A percentile compares a stretch with the other conserved stretches of the same genome.
Evolutionary conservation across 2,888 invertebrate genomes (phyloP).

Genomic region (Sminthurinus aureus): DNA sequence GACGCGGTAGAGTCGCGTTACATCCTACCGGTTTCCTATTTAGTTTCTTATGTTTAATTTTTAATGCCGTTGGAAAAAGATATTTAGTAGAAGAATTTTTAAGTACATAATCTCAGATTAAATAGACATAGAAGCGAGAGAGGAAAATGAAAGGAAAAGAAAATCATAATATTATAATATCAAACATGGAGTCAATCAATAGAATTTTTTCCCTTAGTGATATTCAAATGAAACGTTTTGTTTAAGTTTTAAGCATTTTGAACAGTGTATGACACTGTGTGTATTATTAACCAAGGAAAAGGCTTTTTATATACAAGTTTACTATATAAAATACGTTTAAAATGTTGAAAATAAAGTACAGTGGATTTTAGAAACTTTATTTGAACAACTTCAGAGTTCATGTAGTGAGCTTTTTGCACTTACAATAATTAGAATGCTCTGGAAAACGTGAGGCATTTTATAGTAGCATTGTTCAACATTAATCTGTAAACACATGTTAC

Average conservation of each 20-base stretch:
- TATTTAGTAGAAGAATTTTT: not conserved
- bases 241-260: not conserved
- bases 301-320: not conserved
- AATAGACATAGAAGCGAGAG: not conserved
- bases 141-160: not conserved
- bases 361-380: too few relatives aligned
- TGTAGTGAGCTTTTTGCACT: too few relatives aligned
- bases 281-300: not conserved
- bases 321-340: too few relatives aligned
- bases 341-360: too few relatives aligned
- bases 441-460: too few relatives aligned
- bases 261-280: too few relatives aligned
- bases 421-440: too few relatives aligned
- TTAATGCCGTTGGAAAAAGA: constrained; percentile 2
- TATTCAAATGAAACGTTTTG: not conserved
- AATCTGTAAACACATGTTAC: too few relatives aligned
- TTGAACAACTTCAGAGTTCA: too few relatives aligned
- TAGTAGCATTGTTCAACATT: too few relatives aligned
- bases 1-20: constrained; percentile 8
- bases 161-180: not conserved
- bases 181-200: not conserved
- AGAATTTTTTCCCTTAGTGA: not conserved
- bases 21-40: not conserved
- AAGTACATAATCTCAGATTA: constrained; percentile 16
- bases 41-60: constrained; percentile 14